Evolutionary conservation across 2,797 vertebrate genomes (phyloP), one percentile per base, ranked within the genome.

Genomic region (Echiichthys vipera): DNA sequence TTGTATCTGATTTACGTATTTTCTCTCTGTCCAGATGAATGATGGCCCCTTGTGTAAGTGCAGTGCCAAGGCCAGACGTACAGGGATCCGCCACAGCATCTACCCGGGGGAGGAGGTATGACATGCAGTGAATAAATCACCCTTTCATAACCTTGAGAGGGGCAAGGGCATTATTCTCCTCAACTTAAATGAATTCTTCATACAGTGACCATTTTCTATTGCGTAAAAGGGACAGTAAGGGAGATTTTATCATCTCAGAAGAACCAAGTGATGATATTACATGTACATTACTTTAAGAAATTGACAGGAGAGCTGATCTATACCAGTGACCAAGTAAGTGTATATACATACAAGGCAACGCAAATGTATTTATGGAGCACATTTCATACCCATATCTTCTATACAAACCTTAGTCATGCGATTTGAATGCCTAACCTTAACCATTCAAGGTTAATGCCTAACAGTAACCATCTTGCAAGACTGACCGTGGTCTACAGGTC

Each of bases 11-110:
- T 80, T 80, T 87, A 71, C 81, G 36, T 81, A 72, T 82, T 67
- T 84, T 81, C 75, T 71, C 27, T 83, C 63, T 84, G 84, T 88
- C 74, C 94, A 99, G 98, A 99, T 99, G 97, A 99, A 99, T 77
- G 98, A 99, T 74, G 98, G 98, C 10, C 98, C 98, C 45, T 71
- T 99, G 85, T 99, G 98, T 90, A 99, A 99, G 87, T 99, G 98
- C 92, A 99, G 98, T 11, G 95, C 96, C 71, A 99, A 99, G 94
- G 97, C 98, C 65, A 95, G 97, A 69, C 94, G 97, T 61, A 99
- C 98, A 0, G 98, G 98, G 83, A 99, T 99, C 79, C 95, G 98
- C 78, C 98, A 99, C 91, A 98, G 97, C 93, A 99, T 99, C 92
- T 99, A 99, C 92, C 98, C 98, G 0, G 98, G 98, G 0, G 98